These are phyloP conservation scores for Takifugu flavidus DNA, from an alignment of 2,113 vertebrate genomes.

Conservation along the genomic window DNA sequence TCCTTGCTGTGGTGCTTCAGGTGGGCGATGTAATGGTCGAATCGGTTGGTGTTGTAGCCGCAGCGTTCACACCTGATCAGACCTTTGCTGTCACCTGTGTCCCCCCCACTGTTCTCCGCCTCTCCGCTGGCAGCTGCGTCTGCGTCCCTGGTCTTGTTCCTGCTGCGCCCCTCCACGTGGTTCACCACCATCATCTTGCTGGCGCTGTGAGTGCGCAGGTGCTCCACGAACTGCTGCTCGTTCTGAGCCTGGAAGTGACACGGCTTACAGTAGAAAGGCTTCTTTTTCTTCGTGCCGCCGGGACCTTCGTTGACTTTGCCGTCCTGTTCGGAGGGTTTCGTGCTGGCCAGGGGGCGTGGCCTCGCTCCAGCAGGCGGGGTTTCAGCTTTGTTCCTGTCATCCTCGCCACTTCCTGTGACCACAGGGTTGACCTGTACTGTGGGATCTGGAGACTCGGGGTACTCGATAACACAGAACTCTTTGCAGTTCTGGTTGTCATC, in stretches of 20 bases:
- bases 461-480: slow-evolving; percentile 49
- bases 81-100: slow-evolving; percentile 81
- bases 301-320: slow-evolving; percentile 56
- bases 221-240: slow-evolving; percentile 90
- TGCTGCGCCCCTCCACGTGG: slow-evolving; percentile 79
- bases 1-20: slow-evolving; percentile 92
- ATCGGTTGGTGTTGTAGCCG: slow-evolving; percentile 97
- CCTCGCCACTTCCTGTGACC: background rate
- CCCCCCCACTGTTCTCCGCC: slow-evolving; percentile 30
- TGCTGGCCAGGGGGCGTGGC: slow-evolving; percentile 16
- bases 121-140: slow-evolving; percentile 55
- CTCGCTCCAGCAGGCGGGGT: slow-evolving; percentile 26
- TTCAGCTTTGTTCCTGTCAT: slow-evolving; percentile 15
- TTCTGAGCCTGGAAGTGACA: slow-evolving; percentile 88
- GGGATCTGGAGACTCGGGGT: slow-evolving; percentile 33
- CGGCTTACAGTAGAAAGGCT: slow-evolving; percentile 92
- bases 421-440: background rate
- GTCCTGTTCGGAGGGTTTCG: background rate
- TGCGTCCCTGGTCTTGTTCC: slow-evolving; percentile 70
- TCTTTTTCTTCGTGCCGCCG: slow-evolving; percentile 80
- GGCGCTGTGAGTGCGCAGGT: slow-evolving; percentile 86
- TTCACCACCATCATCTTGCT: slow-evolving; percentile 90
- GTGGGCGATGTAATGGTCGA: slow-evolving; percentile 96
- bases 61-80: slow-evolving; percentile 94
- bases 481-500: slow-evolving; percentile 55